A percentile compares a stretch with the other conserved stretches of the same genome.
These are phyloP conservation scores for Benitochromis conjunctus DNA, from an alignment of 2,113 vertebrate genomes.

Conservation along the genomic window DNA sequence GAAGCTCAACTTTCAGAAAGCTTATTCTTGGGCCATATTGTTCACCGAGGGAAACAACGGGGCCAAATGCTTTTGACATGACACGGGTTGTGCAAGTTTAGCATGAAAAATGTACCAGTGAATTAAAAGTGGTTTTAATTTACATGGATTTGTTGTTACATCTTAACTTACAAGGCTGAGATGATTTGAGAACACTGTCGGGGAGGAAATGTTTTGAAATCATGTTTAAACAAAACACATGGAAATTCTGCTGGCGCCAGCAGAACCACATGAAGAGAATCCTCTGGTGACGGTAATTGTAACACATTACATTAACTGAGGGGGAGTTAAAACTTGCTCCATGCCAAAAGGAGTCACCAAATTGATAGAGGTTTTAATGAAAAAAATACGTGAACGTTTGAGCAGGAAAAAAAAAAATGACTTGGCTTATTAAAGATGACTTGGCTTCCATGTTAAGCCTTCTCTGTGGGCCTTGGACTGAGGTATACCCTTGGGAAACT, in stretches of 20 bases:
- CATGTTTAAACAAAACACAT: slow-evolving; percentile 38
- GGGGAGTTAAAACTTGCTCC: slow-evolving; percentile 16
- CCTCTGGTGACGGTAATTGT: slow-evolving; percentile 38
- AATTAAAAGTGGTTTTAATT: neutral
- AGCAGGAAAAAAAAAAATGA: slow-evolving; percentile 13
- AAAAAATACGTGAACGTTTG: slow-evolving; percentile 39
- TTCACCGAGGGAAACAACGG: neutral
- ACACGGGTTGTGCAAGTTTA: neutral
- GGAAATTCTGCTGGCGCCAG: slow-evolving; percentile 32
- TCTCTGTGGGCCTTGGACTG: slow-evolving; percentile 71
- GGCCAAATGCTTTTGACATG: neutral
- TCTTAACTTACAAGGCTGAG: neutral
- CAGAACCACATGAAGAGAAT: slow-evolving; percentile 42
- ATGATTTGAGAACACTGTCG: slow-evolving; percentile 4
- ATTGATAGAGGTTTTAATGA: slow-evolving; percentile 38
- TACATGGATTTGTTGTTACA: slow-evolving; percentile 9
- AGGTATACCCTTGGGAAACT: slow-evolving; percentile 61
- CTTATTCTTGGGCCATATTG: neutral
- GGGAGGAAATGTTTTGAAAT: slow-evolving; percentile 31
- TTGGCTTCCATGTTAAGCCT: slow-evolving; percentile 51
- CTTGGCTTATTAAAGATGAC: slow-evolving; percentile 58
- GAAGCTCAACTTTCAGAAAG: neutral
- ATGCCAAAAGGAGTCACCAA: slow-evolving; percentile 39
- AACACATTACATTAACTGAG: slow-evolving; percentile 50
- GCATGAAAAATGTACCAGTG: neutral